phyloP scores from a whole-genome alignment of 92 coral and sea anemone genomes.

The Porites divaricata region DNA sequence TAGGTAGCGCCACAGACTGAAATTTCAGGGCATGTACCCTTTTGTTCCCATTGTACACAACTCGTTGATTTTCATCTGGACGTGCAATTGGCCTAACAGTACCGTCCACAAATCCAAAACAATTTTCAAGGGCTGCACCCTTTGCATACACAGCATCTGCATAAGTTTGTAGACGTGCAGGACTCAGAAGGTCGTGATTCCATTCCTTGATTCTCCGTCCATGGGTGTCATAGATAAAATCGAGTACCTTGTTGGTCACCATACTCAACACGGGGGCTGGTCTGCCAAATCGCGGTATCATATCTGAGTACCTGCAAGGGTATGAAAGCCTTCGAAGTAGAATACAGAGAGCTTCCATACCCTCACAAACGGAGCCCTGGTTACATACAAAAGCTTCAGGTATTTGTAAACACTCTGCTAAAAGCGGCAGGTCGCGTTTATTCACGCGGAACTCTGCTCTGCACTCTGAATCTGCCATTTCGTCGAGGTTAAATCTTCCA shows the following conservation, averaged over 20 bases:
- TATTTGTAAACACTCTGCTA: conserved; percentile 56
- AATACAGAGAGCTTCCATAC: conserved; percentile 55
- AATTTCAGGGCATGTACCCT: no score
- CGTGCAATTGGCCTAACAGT: no score
- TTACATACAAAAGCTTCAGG: conserved; percentile 33
- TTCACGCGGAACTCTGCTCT: conserved; percentile 46
- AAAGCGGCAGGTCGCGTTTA: conserved; percentile 49
- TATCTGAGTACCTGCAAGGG: conserved; percentile 57
- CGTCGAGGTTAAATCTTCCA: conserved; percentile 17
- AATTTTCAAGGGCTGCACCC: conserved; percentile 48
- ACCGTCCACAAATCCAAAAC: conserved; percentile 30
- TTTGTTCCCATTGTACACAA: no score
- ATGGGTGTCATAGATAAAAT: conserved; percentile 44
- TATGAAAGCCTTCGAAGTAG: conserved; percentile 47
- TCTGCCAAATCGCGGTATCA: conserved; percentile 59
- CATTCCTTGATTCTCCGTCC: conserved; percentile 34
- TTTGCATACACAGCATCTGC: conserved; percentile 1
- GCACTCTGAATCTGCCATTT: conserved; percentile 51
- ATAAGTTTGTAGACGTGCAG: conserved; percentile 41
- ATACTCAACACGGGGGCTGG: conserved; percentile 63
- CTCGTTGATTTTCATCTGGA: not conserved
- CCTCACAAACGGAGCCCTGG: conserved; percentile 58
- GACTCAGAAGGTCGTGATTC: conserved; percentile 49
- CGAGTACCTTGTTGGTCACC: conserved; percentile 20
- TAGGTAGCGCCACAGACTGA: conserved; percentile 37